These are phyloP conservation scores for Tetheella fluctuosa DNA, from an alignment of 2,888 invertebrate species.

Conservation along the genomic window DNA sequence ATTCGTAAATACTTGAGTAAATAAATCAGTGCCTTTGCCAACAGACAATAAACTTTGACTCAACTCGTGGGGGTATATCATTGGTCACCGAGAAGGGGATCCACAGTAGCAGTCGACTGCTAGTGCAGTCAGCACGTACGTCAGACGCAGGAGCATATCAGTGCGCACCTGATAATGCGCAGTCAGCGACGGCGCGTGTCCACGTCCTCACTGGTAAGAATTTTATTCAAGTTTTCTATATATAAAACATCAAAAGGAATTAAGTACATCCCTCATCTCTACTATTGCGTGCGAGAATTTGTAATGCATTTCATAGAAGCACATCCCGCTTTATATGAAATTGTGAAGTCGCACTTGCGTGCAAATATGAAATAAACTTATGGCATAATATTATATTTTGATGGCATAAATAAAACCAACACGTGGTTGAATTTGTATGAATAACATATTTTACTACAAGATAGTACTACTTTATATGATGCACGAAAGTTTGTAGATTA, in stretches of 20 bases:
- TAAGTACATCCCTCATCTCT: background rate
- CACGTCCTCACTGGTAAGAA: slow-evolving; percentile 93
- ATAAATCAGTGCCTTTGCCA: slow-evolving; percentile 20
- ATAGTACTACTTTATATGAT: slow-evolving; percentile 21
- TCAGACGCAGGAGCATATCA: slow-evolving; percentile 93
- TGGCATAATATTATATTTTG: background rate
- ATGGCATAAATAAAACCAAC: slow-evolving; percentile 1
- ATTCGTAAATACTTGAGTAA: too few species aligned
- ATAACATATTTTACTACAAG: slow-evolving; percentile 16
- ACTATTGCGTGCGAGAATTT: background rate
- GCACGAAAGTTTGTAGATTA: slow-evolving; percentile 22
- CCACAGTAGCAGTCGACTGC: slow-evolving; percentile 91
- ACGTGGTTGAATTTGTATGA: slow-evolving; percentile 14
- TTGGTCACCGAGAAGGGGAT: slow-evolving; percentile 94
- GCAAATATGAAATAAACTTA: slow-evolving; percentile 9
- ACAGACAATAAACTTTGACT: slow-evolving; percentile 95
- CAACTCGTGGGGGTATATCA: slow-evolving; percentile 94
- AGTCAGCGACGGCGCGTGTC: slow-evolving; percentile 90
- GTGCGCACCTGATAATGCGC: slow-evolving; percentile 93
- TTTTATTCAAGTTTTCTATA: background rate
- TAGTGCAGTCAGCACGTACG: slow-evolving; percentile 92
- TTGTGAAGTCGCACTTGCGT: background rate
- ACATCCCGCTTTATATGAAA: background rate
- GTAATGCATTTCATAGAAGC: background rate
- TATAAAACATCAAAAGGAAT: background rate